Conservation (phyloP, 2,797 vertebrate species). For the Cyclura pinguis region DNA sequence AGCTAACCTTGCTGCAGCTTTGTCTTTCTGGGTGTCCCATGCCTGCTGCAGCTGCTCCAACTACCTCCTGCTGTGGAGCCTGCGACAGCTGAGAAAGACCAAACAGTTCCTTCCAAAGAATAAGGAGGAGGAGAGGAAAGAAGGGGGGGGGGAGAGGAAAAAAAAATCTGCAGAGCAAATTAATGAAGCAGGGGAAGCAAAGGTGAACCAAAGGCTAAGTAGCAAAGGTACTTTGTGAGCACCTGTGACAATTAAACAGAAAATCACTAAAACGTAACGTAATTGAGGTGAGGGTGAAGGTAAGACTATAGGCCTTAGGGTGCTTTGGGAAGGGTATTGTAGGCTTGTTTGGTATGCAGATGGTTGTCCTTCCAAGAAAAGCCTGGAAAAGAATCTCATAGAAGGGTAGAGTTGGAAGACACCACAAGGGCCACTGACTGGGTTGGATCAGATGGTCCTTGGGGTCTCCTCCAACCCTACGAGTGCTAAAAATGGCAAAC, state of each 20-base stretch:
- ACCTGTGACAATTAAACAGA: not conserved
- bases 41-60: not conserved
- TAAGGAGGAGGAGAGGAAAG: accelerated
- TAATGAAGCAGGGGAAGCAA: not conserved
- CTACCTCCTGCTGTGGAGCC: not conserved
- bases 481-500: too few species aligned
- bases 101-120: not conserved
- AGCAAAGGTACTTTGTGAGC: not conserved
- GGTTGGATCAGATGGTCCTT: too few species aligned
- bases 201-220: not conserved
- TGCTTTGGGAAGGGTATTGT: not conserved
- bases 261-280: not conserved
- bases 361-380: not conserved
- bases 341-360: not conserved
- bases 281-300: not conserved
- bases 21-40: not conserved
- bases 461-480: too few species aligned
- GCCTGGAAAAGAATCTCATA: not conserved
- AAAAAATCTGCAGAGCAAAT: not conserved
- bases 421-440: too few species aligned
- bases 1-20: not conserved
- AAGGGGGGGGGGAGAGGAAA: not conserved
- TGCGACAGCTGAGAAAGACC: not conserved
- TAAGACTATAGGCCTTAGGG: not conserved
- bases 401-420: too few species aligned